These are phyloP conservation scores for Rhopalosiphum maidis DNA, from an alignment of 1,140 invertebrate species.

Conservation along the genomic window DNA sequence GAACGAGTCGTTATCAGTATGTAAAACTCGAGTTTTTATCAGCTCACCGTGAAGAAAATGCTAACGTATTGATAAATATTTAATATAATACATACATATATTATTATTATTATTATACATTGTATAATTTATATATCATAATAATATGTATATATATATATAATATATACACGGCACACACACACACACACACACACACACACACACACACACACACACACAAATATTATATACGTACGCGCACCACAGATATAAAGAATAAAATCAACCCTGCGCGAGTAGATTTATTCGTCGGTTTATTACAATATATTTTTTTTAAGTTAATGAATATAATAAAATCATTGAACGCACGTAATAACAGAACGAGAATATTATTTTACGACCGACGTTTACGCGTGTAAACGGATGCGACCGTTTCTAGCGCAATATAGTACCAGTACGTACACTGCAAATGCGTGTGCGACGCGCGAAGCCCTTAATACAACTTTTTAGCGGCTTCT, in stretches of 20 bases:
- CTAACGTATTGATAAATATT: neutral
- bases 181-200: neutral
- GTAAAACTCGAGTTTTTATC: conserved; percentile 1
- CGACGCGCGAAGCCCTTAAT: neutral
- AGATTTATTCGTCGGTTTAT: neutral
- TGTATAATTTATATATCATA: neutral
- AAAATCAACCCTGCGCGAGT: neutral
- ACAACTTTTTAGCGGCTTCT: conserved; percentile 24
- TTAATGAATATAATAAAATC: neutral
- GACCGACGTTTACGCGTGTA: neutral
- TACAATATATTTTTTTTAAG: neutral
- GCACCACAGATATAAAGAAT: neutral
- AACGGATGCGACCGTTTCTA: neutral
- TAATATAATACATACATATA: neutral
- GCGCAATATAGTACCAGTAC: neutral
- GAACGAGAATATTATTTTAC: neutral
- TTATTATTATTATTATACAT: neutral
- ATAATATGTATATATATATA: neutral
- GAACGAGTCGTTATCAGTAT: neutral
- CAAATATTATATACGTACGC: too few relatives aligned
- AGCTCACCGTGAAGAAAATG: neutral
- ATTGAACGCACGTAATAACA: neutral
- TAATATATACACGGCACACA: neutral
- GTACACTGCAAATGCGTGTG: neutral
- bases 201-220: neutral